Base-by-base conservation (phyloP, 2,113 vertebrate species). In the Strix uralensis region DNA sequence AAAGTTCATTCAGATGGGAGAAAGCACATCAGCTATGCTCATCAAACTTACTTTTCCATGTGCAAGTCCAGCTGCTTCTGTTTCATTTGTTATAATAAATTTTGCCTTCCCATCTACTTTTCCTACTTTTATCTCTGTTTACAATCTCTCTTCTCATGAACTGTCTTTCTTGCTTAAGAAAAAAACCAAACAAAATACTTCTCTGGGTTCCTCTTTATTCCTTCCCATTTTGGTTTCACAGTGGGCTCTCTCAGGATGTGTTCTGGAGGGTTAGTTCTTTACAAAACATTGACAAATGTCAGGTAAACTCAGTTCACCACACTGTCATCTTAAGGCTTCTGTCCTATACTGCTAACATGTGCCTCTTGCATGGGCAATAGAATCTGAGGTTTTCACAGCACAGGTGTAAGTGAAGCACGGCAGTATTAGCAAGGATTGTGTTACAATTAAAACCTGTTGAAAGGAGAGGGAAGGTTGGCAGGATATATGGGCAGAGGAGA, bases 111-210 rank as follows among this genome's bases (percentile, higher is more conserved):
- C 66, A 86, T 47, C 58, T 90, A 51, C 36, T 90, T 74, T 61
- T 59, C 42, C 61, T 91, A 38, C 81, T 75, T 75, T 72, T 80
- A 72, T 96, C 79, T 88, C n/a, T 59, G 79, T 82, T 93, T 91
- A 75, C n/a, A 75, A 85, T 95, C 57, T 86, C 49, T 91, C 88
- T 74, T 87, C 65, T 92, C 29, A 78, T 58, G 19, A 80, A 62
- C 71, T 66, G 40, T 78, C 85, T 90, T 69, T 95, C 79, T 95
- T 72, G 38, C 61, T 71, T 84, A 85, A 88, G 90, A 83, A 80
- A 93, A 94, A 42, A 20, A 67, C 67, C 62, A 79, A 84, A 52
- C 27, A 75, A 83, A 92, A 89, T 30, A 52, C 19, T 91, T 38
- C 38, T 69, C 49, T 13, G 9, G 12, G 15, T 81, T 95, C 40